phyloP scores from a whole-genome alignment of 1,140 invertebrate species.

The Atta texana region DNA sequence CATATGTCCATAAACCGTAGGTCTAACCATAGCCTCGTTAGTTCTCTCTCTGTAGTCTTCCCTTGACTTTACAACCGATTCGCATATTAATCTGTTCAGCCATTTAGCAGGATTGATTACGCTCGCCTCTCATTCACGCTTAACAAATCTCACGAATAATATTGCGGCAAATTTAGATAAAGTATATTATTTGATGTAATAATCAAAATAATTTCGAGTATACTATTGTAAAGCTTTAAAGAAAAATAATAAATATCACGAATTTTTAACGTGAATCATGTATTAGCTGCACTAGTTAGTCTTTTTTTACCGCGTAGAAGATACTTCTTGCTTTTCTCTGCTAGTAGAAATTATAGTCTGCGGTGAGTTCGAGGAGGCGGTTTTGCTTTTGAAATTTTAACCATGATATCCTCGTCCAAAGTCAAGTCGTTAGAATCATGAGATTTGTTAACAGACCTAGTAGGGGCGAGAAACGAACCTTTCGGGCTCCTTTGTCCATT shows the following conservation, averaged over 20 bases:
- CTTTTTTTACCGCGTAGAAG: background rate
- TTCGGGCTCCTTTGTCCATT: conserved; percentile 48
- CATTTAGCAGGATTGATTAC: conserved; percentile 45
- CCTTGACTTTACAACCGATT: conserved; percentile 32
- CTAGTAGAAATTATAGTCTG: background rate
- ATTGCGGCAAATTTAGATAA: background rate
- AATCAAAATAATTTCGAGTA: background rate
- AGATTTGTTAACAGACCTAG: conserved; percentile 72
- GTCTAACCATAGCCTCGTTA: conserved; percentile 75
- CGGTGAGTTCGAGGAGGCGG: conserved; percentile 51
- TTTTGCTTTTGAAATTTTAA: conserved; percentile 73
- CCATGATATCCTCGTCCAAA: conserved; percentile 35
- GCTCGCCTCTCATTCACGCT: conserved; percentile 6
- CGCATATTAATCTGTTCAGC: conserved; percentile 65
- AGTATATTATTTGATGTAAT: background rate
- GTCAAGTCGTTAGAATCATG: conserved; percentile 70
- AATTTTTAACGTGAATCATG: background rate
- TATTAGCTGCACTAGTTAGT: background rate
- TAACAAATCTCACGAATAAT: conserved; percentile 1
- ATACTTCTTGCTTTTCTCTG: background rate
- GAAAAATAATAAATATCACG: background rate
- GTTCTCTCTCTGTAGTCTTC: conserved; percentile 62
- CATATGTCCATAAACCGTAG: conserved; percentile 73
- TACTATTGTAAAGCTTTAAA: background rate
- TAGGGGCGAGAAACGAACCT: conserved; percentile 48